phyloP scores from a whole-genome alignment of 2,113 vertebrate species.

The Clarias batrachus region DNA sequence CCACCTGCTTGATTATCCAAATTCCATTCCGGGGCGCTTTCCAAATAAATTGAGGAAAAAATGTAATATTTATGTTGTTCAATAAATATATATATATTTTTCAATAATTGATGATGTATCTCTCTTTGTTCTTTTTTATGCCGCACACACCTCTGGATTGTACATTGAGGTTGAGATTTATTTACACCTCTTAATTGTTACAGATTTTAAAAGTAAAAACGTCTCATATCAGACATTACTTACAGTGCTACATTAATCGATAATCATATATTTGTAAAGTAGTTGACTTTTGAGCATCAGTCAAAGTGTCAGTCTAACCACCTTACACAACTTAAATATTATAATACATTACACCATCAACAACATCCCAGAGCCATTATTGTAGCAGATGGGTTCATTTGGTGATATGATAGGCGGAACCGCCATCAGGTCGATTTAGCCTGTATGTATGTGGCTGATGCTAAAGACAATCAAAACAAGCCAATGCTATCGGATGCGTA shows the following conservation, averaged over 20 bases:
- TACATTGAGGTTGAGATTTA: not conserved
- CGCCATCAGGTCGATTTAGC: too few relatives aligned
- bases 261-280: not conserved
- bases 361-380: not conserved
- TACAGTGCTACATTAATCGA: not conserved
- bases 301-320: not conserved
- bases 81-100: conserved; percentile 13
- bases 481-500: too few relatives aligned
- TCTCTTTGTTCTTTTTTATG: conserved; percentile 17
- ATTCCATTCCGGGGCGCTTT: not conserved
- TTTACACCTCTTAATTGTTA: not conserved
- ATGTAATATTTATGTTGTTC: not conserved
- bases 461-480: too few relatives aligned
- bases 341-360: not conserved
- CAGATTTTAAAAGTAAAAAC: not conserved
- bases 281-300: not conserved
- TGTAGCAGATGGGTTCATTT: too few relatives aligned
- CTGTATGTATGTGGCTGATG: too few relatives aligned
- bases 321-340: not conserved
- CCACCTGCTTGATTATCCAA: not conserved
- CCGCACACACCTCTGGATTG: too few relatives aligned
- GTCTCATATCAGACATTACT: not conserved
- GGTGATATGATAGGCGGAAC: too few relatives aligned
- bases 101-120: not conserved
- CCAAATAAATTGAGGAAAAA: not conserved